Evolutionary conservation across 1,140 invertebrate species (phyloP), one percentile per base, ranked within the genome.

Genomic region (Lysiphlebus fabarum): DNA sequence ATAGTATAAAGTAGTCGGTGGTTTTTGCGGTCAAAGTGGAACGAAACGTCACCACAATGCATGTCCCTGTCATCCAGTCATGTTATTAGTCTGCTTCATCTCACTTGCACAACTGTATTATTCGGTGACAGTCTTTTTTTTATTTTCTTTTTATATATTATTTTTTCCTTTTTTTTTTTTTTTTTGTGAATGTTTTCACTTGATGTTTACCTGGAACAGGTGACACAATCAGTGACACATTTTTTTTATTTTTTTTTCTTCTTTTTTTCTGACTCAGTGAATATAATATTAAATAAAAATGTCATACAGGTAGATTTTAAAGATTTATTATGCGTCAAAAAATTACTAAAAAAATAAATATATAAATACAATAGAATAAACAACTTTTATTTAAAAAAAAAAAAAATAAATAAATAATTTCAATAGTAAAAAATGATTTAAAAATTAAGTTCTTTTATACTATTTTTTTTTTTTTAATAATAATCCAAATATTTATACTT

Each of bases 21-120:
- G 62, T 59, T 63, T 49, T 63, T 59, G 58, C 48, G 62, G 58
- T 51, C 42, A 59, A 37, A 50, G 55, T 57, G 58, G 51, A 63
- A 58, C 58, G 58, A 59, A 59, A 60, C 43, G 62, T 59, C 58
- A 45, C 53, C 62, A 63, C 58, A 60, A 60, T 59, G 54, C 17
- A 33, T 40, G 53, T 59, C 45, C 53, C 41, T 26, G n/a, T 38
- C 9, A 51, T 38, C 50, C n/a, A 12, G 42, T 59, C 44, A 33
- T 59, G 43, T 59, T 53, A 62, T 62, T 62, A 56, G 57, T 45
- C 17, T 26, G 17, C 17, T 26, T 26, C 17, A 26, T 26, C 17
- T 26, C 17, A 26, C 17, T 26, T 26, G 17, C 17, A 26, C 17
- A 26, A 26, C 17, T 26, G 17, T 26, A 26, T 26, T 26, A 26